Percentiles rank a stretch among this genome's conserved stretches.
These are phyloP conservation scores for Halictus rubicundus DNA, from an alignment of 1,140 invertebrate genomes.

Conservation along the genomic window DNA sequence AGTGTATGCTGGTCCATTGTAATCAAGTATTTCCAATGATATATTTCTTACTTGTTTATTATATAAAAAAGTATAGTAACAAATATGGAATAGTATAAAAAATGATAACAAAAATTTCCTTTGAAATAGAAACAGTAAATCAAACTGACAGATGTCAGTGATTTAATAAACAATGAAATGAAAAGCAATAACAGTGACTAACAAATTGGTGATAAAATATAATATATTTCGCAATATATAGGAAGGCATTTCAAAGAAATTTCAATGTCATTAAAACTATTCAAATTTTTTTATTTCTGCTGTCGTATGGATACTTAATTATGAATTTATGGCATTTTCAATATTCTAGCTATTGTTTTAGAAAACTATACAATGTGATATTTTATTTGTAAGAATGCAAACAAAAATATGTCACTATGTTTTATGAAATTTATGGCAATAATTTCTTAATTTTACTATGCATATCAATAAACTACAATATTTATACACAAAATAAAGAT, in stretches of 20 bases:
- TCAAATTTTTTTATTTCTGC: constrained; percentile 3
- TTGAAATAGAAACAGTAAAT: too few relatives aligned
- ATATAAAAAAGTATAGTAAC: too few relatives aligned
- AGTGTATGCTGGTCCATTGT: neutral
- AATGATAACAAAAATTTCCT: too few relatives aligned
- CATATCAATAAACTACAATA: neutral
- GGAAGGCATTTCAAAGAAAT: neutral
- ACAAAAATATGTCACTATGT: constrained; percentile 35
- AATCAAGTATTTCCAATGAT: constrained; percentile 5
- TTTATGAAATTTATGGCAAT: constrained; percentile 11
- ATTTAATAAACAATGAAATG: too few relatives aligned
- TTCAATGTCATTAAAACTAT: neutral
- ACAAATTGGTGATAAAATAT: neutral
- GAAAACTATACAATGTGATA: constrained; percentile 23
- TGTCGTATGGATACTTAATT: constrained; percentile 5
- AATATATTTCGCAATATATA: neutral
- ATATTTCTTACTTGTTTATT: neutral
- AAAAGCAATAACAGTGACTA: neutral
- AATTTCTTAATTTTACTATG: constrained; percentile 20
- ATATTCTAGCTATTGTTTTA: constrained; percentile 18
- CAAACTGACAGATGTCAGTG: too few relatives aligned
- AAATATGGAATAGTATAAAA: too few relatives aligned
- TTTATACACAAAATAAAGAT: constrained; percentile 58
- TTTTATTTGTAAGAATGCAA: constrained; percentile 33
- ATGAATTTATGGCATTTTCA: constrained; percentile 22